Percentiles rank a stretch among this genome's conserved stretches.
Conservation (phyloP, 2,113 vertebrate genomes). For the Notechis scutatus region DNA sequence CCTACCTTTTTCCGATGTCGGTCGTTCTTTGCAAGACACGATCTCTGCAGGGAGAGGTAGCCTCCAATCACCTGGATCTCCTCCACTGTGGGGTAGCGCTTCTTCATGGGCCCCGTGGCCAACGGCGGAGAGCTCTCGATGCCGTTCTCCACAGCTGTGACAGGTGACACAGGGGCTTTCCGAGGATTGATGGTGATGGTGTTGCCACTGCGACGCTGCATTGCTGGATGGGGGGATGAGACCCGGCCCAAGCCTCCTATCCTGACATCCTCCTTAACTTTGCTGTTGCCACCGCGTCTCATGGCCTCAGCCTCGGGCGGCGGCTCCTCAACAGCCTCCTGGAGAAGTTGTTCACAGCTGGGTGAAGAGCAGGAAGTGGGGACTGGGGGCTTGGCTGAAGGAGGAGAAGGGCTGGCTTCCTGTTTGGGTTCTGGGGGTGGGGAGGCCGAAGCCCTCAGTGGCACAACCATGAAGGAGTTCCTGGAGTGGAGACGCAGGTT, state of each 20-base stretch:
- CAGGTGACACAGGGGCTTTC: constrained; percentile 26
- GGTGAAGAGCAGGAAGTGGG: constrained; percentile 36
- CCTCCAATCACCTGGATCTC: constrained; percentile 90
- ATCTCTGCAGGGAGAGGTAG: constrained; percentile 80
- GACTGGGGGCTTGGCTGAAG: constrained; percentile 4
- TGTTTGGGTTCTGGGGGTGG: constrained; percentile 7
- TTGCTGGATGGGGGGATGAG: constrained; percentile 11
- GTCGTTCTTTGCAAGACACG: constrained; percentile 80
- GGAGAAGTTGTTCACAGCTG: constrained; percentile 13
- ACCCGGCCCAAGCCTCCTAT: constrained; percentile 27
- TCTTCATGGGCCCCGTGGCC: constrained; percentile 63
- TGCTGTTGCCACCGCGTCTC: neutral
- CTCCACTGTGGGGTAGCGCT: constrained; percentile 83
- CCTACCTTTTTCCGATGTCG: constrained; percentile 78
- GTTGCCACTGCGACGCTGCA: constrained; percentile 75
- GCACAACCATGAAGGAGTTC: constrained; percentile 32
- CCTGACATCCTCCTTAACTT: constrained; percentile 39
- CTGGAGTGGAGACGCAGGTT: constrained; percentile 12
- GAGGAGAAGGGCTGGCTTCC: constrained; percentile 13
- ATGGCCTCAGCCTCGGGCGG: constrained; percentile 17
- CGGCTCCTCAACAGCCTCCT: neutral
- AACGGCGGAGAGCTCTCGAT: neutral
- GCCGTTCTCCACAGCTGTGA: neutral
- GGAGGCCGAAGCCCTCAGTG: neutral
- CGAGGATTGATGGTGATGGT: constrained; percentile 86